These are phyloP conservation scores for Kryptopterus vitreolus DNA, from an alignment of 2,797 vertebrate species.

Conservation along the genomic window DNA sequence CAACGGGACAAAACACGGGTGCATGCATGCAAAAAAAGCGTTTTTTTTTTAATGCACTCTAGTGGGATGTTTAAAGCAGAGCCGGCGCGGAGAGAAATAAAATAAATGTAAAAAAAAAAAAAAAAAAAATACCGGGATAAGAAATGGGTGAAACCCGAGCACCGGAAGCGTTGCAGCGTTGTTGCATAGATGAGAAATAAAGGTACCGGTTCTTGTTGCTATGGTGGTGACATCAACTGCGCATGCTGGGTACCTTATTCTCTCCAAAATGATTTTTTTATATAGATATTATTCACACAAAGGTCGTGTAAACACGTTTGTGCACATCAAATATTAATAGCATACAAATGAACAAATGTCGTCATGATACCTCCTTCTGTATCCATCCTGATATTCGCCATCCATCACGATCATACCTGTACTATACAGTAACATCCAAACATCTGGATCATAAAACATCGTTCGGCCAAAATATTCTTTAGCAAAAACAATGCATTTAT, in stretches of 20 bases:
- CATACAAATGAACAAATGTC: too few species aligned
- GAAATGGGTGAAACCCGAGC: neutral
- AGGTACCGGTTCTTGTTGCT: slow-evolving; percentile 7
- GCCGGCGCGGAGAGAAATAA: slow-evolving; percentile 53
- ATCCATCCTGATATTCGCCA: neutral
- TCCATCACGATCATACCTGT: neutral
- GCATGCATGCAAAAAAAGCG: neutral
- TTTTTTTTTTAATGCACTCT: slow-evolving; percentile 66
- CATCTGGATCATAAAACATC: neutral
- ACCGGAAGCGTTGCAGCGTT: slow-evolving; percentile 11
- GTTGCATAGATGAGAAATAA: neutral
- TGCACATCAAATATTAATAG: too few species aligned
- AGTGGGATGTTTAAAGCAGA: slow-evolving; percentile 69
- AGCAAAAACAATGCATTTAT: neutral
- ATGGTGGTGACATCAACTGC: neutral
- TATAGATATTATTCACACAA: too few species aligned
- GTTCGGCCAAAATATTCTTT: neutral
- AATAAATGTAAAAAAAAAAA: too few species aligned
- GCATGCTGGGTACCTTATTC: too few species aligned
- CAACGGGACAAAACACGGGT: slow-evolving; percentile 65
- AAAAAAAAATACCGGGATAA: slow-evolving; percentile 5
- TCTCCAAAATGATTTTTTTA: too few species aligned
- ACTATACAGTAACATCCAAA: neutral
- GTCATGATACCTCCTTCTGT: too few species aligned
- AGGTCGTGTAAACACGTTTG: too few species aligned